Conservation (phyloP, 37 sponge, comb jelly and placozoan genomes). For the Beroe ovata region DNA sequence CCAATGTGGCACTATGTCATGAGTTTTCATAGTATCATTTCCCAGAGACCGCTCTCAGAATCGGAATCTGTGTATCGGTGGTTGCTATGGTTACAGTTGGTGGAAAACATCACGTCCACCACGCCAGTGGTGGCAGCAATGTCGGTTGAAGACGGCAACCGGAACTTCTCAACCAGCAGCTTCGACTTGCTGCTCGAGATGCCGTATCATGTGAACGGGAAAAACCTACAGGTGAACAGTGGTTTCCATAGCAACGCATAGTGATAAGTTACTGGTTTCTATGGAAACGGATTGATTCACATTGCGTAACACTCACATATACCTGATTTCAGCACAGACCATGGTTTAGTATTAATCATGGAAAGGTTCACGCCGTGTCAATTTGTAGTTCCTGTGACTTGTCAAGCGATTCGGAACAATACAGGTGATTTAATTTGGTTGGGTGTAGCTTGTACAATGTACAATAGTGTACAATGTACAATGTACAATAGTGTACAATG, state of each 20-base stretch:
- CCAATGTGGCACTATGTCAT: too few relatives aligned
- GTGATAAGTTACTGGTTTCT: too few relatives aligned
- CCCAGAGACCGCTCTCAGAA: neutral
- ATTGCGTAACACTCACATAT: too few relatives aligned
- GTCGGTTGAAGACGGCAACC: neutral
- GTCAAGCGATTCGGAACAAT: neutral
- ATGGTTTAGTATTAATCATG: constrained; percentile 37
- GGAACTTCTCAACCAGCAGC: neutral
- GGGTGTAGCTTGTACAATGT: too few relatives aligned
- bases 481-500: too few relatives aligned
- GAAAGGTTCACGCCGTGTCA: constrained; percentile 15
- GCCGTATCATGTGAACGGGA: neutral
- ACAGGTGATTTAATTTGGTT: too few relatives aligned
- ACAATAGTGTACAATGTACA: too few relatives aligned
- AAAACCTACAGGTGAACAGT: neutral
- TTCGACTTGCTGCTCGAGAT: neutral
- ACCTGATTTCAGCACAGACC: neutral
- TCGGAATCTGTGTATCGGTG: neutral
- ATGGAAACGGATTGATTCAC: too few relatives aligned
- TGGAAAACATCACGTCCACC: constrained; percentile 3
- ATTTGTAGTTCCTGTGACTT: constrained; percentile 40
- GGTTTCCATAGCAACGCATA: too few relatives aligned
- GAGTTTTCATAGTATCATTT: neutral
- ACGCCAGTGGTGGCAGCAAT: constrained; percentile 7
- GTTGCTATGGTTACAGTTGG: constrained; percentile 28